Conservation (phyloP, 2,888 invertebrate genomes). For the Dorcus parallelipipedus region DNA sequence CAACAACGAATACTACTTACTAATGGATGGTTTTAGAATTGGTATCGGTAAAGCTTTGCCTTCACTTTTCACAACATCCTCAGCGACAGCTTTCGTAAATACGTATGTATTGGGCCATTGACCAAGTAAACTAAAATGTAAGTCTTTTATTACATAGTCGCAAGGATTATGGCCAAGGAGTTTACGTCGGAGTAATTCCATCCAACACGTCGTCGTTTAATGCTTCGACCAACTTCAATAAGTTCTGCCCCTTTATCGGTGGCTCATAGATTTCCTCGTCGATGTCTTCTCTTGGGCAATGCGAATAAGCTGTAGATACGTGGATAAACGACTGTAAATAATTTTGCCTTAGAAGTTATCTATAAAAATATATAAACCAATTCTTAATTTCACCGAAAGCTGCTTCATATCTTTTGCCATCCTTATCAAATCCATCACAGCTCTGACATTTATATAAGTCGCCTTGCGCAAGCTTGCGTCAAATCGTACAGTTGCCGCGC, state of each 20-base stretch:
- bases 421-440: conserved; percentile 59
- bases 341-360: not conserved
- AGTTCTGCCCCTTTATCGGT: conserved; percentile 69
- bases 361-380: too few species aligned
- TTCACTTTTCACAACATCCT: conserved; percentile 45
- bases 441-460: conserved; percentile 65
- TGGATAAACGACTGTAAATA: conserved; percentile 63
- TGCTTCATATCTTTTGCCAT: conserved; percentile 41
- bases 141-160: not conserved
- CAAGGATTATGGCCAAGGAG: not conserved
- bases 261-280: conserved; percentile 85
- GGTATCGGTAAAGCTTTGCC: too few species aligned
- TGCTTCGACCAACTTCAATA: conserved; percentile 76
- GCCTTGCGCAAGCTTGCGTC: conserved; percentile 67
- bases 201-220: conserved; percentile 69
- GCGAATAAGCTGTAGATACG: conserved; percentile 89
- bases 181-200: conserved; percentile 59
- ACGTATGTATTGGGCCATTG: conserved; percentile 89
- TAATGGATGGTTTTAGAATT: too few species aligned
- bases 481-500: conserved; percentile 67
- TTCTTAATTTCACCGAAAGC: conserved; percentile 53
- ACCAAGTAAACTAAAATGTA: conserved; percentile 61
- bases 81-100: conserved; percentile 89
- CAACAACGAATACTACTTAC: not conserved
- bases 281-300: conserved; percentile 75